Conservation (phyloP, 2,113 vertebrate genomes). For the Myiozetetes cayanensis region DNA sequence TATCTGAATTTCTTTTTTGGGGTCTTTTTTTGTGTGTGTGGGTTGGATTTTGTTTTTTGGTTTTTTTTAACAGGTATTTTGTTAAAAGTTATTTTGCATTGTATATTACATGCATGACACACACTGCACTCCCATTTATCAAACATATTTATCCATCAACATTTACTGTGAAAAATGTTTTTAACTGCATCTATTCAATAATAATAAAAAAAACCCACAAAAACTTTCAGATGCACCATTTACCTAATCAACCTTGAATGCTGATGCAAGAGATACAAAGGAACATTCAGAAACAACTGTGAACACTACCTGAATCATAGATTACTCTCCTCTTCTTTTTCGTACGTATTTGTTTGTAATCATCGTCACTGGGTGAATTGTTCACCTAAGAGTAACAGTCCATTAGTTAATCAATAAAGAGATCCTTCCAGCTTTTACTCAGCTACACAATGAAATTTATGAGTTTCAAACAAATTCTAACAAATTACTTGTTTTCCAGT, state of each 20-base stretch:
- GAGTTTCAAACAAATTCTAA: background rate
- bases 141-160: background rate
- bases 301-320: slow-evolving; percentile 83
- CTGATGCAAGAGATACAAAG: background rate
- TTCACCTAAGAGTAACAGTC: slow-evolving; percentile 73
- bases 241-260: background rate
- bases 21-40: background rate
- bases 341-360: slow-evolving; percentile 59
- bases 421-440: background rate
- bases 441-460: background rate
- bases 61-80: background rate
- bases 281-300: background rate
- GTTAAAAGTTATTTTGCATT: background rate
- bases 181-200: background rate
- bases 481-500: background rate
- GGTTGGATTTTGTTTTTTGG: background rate
- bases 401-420: slow-evolving; percentile 20
- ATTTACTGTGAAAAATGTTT: background rate
- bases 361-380: slow-evolving; percentile 74
- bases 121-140: background rate
- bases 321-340: slow-evolving; percentile 86
- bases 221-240: background rate
- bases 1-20: background rate
- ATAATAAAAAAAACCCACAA: background rate
- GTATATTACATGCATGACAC: background rate